A percentile compares a stretch with the other conserved stretches of the same genome.
Conservation (phyloP, 2,888 invertebrate species). For the Harpagoxenus sublaevis region DNA sequence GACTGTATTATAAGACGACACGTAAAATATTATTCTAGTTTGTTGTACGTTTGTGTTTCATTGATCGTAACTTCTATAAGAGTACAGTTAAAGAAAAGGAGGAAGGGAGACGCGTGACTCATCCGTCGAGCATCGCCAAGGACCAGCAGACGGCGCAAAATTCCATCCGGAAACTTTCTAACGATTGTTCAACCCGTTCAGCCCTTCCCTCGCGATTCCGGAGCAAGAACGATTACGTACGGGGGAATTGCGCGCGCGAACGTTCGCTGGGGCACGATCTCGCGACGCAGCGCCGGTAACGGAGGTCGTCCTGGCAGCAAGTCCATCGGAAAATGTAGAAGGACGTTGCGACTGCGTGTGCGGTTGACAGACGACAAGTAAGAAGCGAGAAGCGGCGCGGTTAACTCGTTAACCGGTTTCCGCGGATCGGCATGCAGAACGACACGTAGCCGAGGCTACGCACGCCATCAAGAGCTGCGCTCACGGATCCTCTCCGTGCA, state of each 20-base stretch:
- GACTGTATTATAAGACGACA: background rate
- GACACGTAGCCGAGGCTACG: conserved; percentile 74
- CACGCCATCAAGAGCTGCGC: conserved; percentile 61
- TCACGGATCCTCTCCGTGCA: conserved; percentile 62
- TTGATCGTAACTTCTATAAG: background rate
- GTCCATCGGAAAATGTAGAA: conserved; percentile 25
- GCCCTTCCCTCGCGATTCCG: background rate
- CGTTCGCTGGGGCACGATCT: background rate
- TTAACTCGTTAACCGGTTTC: conserved; percentile 78
- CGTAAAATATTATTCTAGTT: background rate
- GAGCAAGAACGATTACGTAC: background rate
- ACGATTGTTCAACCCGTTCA: background rate
- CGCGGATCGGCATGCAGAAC: conserved; percentile 80
- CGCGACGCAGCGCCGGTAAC: background rate
- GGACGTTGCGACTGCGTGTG: conserved; percentile 8
- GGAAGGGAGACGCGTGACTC: background rate
- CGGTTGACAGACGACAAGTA: conserved; percentile 75
- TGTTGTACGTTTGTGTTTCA: background rate
- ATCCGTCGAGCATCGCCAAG: background rate
- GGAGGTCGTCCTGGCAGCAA: background rate
- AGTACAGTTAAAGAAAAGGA: background rate
- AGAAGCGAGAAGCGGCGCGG: conserved; percentile 72
- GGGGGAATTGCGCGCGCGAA: background rate
- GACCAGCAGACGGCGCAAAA: background rate
- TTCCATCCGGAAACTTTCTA: background rate